Conservation (phyloP, 1,140 invertebrate genomes). For the Leucophenga varia region DNA sequence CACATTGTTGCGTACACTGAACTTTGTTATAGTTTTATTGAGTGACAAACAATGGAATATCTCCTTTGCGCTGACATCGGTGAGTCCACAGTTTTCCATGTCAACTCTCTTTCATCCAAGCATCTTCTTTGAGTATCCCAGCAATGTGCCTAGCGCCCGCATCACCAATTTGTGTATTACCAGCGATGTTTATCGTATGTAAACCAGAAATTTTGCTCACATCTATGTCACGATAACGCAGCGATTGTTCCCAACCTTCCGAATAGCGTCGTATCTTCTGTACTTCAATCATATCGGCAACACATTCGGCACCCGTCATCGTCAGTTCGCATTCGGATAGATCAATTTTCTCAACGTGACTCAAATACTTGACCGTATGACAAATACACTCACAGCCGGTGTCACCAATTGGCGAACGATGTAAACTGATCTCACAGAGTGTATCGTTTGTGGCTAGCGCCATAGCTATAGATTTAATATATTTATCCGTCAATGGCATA, state of each 20-base stretch:
- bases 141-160: conserved; percentile 60
- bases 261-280: conserved; percentile 64
- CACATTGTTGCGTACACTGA: conserved; percentile 67
- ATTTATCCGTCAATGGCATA: conserved; percentile 61
- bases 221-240: conserved; percentile 70
- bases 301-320: conserved; percentile 55
- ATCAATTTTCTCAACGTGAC: conserved; percentile 61
- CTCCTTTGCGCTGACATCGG: conserved; percentile 61
- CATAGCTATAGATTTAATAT: conserved; percentile 59
- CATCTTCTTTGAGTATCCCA: conserved; percentile 62
- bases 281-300: conserved; percentile 60
- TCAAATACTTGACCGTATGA: conserved; percentile 59
- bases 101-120: conserved; percentile 70
- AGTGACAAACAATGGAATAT: conserved; percentile 66
- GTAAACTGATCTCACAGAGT: conserved; percentile 62
- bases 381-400: conserved; percentile 63
- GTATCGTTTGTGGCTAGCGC: conserved; percentile 59
- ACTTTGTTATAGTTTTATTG: conserved; percentile 65
- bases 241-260: conserved; percentile 73
- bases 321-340: conserved; percentile 62
- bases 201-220: conserved; percentile 69
- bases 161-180: conserved; percentile 69
- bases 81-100: conserved; percentile 70
- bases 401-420: conserved; percentile 63
- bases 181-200: conserved; percentile 67